Evolutionary conservation across 2,113 vertebrate genomes (phyloP).

Genomic region (Saccopteryx bilineata): DNA sequence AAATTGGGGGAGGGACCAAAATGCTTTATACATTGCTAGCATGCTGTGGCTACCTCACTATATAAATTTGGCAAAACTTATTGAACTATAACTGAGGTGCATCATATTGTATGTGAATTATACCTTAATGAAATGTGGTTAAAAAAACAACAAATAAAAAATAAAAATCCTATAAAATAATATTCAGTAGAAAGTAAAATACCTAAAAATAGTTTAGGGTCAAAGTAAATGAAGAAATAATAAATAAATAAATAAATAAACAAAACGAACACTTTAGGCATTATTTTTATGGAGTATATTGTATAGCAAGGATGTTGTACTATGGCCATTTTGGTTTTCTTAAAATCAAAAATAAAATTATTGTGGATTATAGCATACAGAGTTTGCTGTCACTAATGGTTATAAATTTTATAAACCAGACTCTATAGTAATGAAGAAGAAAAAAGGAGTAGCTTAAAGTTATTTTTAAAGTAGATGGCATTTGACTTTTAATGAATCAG

Average conservation of each 20-base stretch:
- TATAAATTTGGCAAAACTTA: constrained; percentile 13
- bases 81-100: background rate
- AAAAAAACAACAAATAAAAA: constrained; percentile 30
- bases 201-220: background rate
- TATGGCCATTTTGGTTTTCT: background rate
- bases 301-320: background rate
- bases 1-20: background rate
- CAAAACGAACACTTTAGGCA: background rate
- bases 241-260: background rate
- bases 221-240: too few species aligned
- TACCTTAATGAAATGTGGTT: background rate
- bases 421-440: background rate
- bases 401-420: background rate
- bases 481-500: background rate
- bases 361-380: background rate
- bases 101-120: background rate
- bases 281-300: constrained; percentile 11
- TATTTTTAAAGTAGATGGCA: background rate
- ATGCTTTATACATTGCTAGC: background rate
- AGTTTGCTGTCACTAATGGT: background rate
- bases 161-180: background rate
- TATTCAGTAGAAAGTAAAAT: background rate
- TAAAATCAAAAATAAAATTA: constrained; percentile 35
- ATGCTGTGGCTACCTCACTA: background rate
- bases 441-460: constrained; percentile 1